phyloP scores from a whole-genome alignment of 2,113 vertebrate species.

The Ochotona princeps region DNA sequence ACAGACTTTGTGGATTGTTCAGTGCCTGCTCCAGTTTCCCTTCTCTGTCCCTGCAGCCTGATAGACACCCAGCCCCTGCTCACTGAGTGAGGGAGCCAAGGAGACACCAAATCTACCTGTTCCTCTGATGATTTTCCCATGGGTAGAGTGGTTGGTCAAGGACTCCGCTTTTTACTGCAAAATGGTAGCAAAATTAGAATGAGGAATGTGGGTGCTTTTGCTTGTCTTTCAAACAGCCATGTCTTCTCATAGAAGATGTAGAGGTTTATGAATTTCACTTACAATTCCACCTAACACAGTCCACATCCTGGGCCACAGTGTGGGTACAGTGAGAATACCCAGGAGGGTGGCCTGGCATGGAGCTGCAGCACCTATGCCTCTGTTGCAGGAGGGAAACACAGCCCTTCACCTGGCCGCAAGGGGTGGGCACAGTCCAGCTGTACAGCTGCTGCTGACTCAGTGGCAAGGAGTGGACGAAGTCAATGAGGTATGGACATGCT shows the following conservation, averaged over 20 bases:
- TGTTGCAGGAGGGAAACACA: conserved; percentile 91
- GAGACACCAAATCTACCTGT: neutral
- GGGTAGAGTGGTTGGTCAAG: neutral
- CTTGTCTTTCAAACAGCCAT: neutral
- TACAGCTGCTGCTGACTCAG: conserved; percentile 88
- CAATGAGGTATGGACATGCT: conserved; percentile 86
- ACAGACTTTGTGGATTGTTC: neutral
- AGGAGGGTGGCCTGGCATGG: too few relatives aligned
- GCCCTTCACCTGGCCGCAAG: conserved; percentile 93
- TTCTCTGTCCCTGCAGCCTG: neutral
- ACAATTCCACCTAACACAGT: neutral
- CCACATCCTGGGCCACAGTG: neutral
- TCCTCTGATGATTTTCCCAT: neutral
- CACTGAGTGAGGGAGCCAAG: neutral
- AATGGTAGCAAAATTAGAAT: neutral
- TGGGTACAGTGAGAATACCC: neutral
- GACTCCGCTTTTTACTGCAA: too few relatives aligned
- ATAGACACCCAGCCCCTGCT: neutral
- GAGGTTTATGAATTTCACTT: neutral
- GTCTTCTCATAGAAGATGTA: conserved; percentile 38
- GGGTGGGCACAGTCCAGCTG: conserved; percentile 86
- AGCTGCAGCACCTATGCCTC: neutral
- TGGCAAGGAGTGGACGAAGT: conserved; percentile 89
- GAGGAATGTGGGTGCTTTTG: neutral
- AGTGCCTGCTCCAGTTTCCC: neutral